Conservation (phyloP, 35 echinoderm and acorn worm genomes). For the Heliocidaris erythrogramma region DNA sequence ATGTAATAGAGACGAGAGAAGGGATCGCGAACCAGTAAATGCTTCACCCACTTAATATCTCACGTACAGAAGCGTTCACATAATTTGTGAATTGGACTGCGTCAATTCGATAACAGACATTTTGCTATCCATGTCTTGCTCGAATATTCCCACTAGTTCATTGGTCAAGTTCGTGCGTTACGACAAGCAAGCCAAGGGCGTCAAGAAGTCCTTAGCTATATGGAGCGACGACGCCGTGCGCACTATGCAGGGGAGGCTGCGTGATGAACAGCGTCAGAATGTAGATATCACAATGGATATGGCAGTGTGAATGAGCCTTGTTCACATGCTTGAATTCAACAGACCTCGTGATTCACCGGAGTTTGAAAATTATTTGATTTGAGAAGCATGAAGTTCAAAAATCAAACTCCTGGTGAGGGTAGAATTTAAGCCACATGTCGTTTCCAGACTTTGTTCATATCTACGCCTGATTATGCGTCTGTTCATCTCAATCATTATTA, state of each 20-base stretch:
- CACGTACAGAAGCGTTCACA: not conserved
- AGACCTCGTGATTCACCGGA: not conserved
- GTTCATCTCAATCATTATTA: too few relatives aligned
- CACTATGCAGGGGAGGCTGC: not conserved
- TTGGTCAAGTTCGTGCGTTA: not conserved
- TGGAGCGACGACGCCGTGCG: not conserved
- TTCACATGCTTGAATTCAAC: not conserved
- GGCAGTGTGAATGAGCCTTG: not conserved
- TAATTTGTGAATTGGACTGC: not conserved
- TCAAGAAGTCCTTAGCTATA: not conserved
- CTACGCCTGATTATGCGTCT: not conserved
- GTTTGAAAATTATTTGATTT: not conserved
- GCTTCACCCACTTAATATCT: not conserved
- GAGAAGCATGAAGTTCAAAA: not conserved
- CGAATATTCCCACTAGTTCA: not conserved
- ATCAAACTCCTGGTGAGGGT: not conserved
- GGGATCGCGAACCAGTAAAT: not conserved
- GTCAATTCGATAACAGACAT: not conserved
- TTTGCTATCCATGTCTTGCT: not conserved
- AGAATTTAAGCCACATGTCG: not conserved
- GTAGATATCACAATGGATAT: not conserved
- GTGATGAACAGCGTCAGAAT: not conserved
- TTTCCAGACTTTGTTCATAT: not conserved
- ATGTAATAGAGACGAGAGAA: not conserved
- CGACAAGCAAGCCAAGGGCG: not conserved